Base-by-base conservation (phyloP, 2,797 vertebrate genomes). In the Diglossa cyanea region DNA sequence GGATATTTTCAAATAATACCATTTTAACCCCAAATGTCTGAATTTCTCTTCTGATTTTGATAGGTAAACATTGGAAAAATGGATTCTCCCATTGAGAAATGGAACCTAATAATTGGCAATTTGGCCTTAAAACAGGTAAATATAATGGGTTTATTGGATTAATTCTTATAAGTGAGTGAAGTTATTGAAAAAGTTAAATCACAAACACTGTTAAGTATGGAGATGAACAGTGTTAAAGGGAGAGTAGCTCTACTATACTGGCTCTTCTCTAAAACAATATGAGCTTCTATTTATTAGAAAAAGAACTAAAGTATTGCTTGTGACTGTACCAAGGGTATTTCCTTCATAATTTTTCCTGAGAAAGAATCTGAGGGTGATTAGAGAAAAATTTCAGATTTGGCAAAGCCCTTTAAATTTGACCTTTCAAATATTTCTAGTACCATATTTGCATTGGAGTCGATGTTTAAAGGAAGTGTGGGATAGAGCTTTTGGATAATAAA, bases 41-140 rank as follows among this genome's bases (percentile, higher is more conserved):
- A 81, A 79, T 86, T 84, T 53, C 3, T 80, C 51, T 68, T 91
- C 20, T 91, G 71, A 72, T 75, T 74, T 94, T 97, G 39, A 78
- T 96, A 99, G 99, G 99, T 99, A 88, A 99, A 99, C 85, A 97
- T 99, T 95, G 99, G 99, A 42, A 99, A 99, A 98, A 99, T 99
- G 99, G 99, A 99, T 97, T 99, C 99, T 28, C 99, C 99, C 58
- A 99, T 99, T 90, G 99, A 99, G 97, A 99, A 99, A 96, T 99
- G 99, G 99, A 99, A 99, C 93, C 98, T 99, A 28, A 99, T 99
- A 94, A 99, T 99, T 82, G 99, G 99, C 61, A 99, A 99, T 98
- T 97, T 99, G 97, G 99, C 99, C 35, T 98, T 99, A 88, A 99
- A 99, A 93, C 99, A 99, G 98, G 99, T 99, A 97, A 98, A 78